Evolutionary conservation across 2,797 vertebrate genomes (phyloP).

Genomic region (Hydrocynus forskahlii): DNA sequence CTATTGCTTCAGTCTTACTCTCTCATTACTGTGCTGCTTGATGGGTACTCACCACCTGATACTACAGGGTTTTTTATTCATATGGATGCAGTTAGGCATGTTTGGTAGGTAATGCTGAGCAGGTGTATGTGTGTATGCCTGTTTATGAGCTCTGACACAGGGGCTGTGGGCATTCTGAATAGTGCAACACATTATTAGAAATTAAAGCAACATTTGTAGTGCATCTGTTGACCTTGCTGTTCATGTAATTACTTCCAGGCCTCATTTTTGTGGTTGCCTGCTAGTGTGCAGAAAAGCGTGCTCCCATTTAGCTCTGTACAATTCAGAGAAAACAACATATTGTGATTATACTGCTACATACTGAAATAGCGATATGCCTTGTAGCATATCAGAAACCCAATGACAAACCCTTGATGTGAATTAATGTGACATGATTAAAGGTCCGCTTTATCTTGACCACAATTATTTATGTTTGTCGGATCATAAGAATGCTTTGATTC

Average conservation of each 20-base stretch:
- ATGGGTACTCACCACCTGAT: conserved; percentile 8
- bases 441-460: too few species aligned
- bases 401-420: too few species aligned
- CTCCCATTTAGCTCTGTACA: background rate
- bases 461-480: too few species aligned
- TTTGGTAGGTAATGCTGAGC: conserved; percentile 3
- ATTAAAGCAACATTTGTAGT: conserved; percentile 22
- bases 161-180: background rate
- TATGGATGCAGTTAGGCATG: conserved; percentile 11
- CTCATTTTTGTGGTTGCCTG: conserved; percentile 11
- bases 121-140: conserved; percentile 8
- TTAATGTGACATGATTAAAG: too few species aligned
- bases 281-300: background rate
- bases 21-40: conserved; percentile 13
- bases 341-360: background rate
- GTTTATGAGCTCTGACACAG: background rate
- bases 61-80: background rate
- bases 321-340: background rate
- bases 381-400: too few species aligned
- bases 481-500: too few species aligned
- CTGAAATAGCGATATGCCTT: background rate
- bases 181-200: conserved; percentile 13
- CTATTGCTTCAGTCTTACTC: background rate
- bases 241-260: conserved; percentile 28
- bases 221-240: background rate